Evolutionary conservation across 2,797 vertebrate genomes (phyloP).

Genomic region (Dryobates pubescens): DNA sequence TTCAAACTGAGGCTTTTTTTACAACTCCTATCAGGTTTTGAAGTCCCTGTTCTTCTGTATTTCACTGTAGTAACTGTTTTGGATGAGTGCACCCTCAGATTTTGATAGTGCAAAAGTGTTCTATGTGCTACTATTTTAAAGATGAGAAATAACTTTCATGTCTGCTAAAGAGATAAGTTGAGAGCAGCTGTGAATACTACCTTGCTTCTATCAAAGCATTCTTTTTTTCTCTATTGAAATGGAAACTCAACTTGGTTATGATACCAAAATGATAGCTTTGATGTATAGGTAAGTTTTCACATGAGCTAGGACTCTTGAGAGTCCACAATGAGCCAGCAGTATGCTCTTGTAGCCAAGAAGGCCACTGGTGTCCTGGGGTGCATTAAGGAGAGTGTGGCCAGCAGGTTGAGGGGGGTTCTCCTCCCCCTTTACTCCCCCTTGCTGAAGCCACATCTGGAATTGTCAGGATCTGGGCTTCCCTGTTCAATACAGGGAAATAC

Average conservation of each 20-base stretch:
- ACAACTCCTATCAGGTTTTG: not conserved
- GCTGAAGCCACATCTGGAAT: no score
- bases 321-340: no score
- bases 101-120: not conserved
- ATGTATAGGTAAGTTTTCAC: not conserved
- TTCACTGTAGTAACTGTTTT: not conserved
- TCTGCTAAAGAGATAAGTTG: not conserved
- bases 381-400: no score
- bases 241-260: not conserved
- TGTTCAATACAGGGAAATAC: no score
- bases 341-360: no score
- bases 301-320: not conserved
- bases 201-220: not conserved
- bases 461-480: no score
- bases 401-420: no score
- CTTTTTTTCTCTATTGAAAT: not conserved
- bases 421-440: no score
- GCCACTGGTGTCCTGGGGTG: no score
- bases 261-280: not conserved
- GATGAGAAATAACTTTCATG: not conserved
- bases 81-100: not conserved
- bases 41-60: not conserved
- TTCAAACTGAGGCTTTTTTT: not conserved
- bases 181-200: not conserved
- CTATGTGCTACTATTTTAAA: not conserved